Evolutionary conservation across 2,797 vertebrate genomes (phyloP).

Genomic region (Pipistrellus kuhlii): DNA sequence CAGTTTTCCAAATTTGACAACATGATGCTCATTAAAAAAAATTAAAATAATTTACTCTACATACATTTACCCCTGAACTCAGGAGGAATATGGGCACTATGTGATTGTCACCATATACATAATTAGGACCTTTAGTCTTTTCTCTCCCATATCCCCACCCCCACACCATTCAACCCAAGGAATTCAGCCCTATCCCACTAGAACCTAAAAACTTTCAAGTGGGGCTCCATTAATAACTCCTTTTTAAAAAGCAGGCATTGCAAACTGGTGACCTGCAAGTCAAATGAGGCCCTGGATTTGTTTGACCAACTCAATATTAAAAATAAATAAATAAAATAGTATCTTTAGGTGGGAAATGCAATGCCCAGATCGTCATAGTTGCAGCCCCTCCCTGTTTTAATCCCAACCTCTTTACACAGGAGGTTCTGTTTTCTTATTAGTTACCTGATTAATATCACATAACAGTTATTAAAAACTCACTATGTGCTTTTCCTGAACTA

Average conservation of each 20-base stretch:
- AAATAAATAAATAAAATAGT: not conserved
- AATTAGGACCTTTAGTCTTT: not conserved
- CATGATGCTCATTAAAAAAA: slow-evolving; percentile 14
- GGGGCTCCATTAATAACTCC: not conserved
- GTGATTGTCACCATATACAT: not conserved
- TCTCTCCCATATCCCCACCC: too few species aligned
- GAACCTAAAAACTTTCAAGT: slow-evolving; percentile 9
- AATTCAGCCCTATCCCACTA: not conserved
- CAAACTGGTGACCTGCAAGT: not conserved
- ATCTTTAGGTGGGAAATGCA: not conserved
- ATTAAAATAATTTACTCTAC: slow-evolving; percentile 55
- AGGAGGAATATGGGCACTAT: not conserved
- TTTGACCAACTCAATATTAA: not conserved
- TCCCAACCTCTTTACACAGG: not conserved
- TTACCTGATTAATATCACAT: slow-evolving; percentile 41
- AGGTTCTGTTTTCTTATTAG: slow-evolving; percentile 25
- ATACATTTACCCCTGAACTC: slow-evolving; percentile 42
- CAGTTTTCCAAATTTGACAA: slow-evolving; percentile 21
- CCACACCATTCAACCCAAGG: not conserved
- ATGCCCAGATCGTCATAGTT: not conserved
- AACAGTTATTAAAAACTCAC: not conserved
- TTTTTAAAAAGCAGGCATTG: slow-evolving; percentile 24
- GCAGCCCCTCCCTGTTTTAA: slow-evolving; percentile 4
- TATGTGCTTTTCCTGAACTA: not conserved
- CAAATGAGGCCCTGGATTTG: slow-evolving; percentile 27